Evolutionary conservation across 2,888 invertebrate species (phyloP).

Genomic region (Boloria selene): DNA sequence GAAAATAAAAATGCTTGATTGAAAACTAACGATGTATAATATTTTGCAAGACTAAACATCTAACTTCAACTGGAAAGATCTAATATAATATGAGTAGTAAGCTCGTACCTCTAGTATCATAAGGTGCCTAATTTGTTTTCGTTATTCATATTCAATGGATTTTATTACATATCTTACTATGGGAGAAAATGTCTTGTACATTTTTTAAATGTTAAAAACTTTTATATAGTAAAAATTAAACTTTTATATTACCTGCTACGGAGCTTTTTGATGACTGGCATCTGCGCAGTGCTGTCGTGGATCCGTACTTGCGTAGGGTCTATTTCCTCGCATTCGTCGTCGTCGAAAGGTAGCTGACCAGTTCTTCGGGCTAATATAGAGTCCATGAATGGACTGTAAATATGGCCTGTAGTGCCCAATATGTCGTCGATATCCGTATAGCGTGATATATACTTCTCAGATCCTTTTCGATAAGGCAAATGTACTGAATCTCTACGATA

Average conservation of each 20-base stretch:
- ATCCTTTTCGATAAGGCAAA: slow-evolving; percentile 58
- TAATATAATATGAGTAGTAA: no score
- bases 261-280: slow-evolving; percentile 85
- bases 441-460: slow-evolving; percentile 88
- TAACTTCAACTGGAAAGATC: no score
- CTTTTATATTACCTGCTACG: slow-evolving; percentile 75
- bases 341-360: slow-evolving; percentile 67
- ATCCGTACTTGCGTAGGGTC: slow-evolving; percentile 90
- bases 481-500: slow-evolving; percentile 52
- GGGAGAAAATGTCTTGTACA: no score
- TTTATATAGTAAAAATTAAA: neutral
- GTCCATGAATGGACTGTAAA: slow-evolving; percentile 86
- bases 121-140: no score
- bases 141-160: no score
- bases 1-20: slow-evolving; percentile 49
- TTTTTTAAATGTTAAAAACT: neutral
- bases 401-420: slow-evolving; percentile 84
- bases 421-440: slow-evolving; percentile 95
- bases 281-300: slow-evolving; percentile 89
- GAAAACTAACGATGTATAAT: neutral
- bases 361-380: slow-evolving; percentile 74
- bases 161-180: no score
- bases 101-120: no score
- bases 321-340: slow-evolving; percentile 86
- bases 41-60: no score